Evolutionary conservation across 2,888 invertebrate genomes (phyloP), one percentile per base, ranked within the genome.

Genomic region (Harpalus rufipes): DNA sequence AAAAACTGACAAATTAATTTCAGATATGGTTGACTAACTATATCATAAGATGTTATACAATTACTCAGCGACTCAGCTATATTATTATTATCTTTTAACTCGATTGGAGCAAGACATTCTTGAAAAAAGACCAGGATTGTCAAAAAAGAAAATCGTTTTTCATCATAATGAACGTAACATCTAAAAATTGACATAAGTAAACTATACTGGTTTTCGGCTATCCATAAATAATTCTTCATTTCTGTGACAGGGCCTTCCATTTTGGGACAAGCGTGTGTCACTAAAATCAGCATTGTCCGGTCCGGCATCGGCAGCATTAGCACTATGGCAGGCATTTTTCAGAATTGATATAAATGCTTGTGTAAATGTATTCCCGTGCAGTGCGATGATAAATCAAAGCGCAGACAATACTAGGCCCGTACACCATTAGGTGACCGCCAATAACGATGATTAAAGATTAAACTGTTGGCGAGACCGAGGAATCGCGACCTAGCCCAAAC

Each of bases 391-490:
- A 85, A 85, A 85, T 85, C 85, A 85, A 85, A 85, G 79, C 80
- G 59, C 85, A 85, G 85, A 85, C 85, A 85, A 79, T 80, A 85
- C 80, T 80, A 80, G 80, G 44, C 44, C 44, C 44, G 44, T 12
- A 51, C 10, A 85, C 85, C 85, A 85, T 85, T 85, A 80, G 85
- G 79, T 85, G 85, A 85, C 85, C 85, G 85, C 85, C 90, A 90
- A 91, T 91, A 90, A 91, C 89, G 90, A 91, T 91, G 90, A 91
- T 91, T 91, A 90, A 91, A 90, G 90, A 91, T 91, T 91, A 90
- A 90, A 90, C 89, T 90, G 85, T 79, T 84, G 78, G 84, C 41
- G 44, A 58, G 44, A 8, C 65, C 0, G 6, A 32, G 32, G 32
- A 32, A 32, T 32, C 41, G 59, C 58, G 78, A 78, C 78, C 78